These are phyloP conservation scores for Aplocera efformata DNA, from an alignment of 2,888 invertebrate genomes.

Conservation along the genomic window DNA sequence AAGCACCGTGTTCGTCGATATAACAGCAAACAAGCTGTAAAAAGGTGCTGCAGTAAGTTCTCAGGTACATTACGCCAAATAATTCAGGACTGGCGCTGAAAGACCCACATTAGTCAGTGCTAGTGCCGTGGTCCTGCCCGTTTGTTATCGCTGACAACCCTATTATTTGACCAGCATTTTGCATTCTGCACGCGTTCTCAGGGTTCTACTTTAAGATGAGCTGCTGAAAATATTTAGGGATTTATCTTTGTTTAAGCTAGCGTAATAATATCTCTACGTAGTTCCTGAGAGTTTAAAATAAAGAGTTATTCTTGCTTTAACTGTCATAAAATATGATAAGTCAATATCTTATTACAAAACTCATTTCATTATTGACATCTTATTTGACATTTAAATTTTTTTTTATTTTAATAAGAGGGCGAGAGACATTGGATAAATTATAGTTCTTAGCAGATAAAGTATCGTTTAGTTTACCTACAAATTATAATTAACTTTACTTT, in stretches of 20 bases:
- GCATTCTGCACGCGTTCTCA: slow-evolving; percentile 40
- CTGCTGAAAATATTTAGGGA: slow-evolving; percentile 9
- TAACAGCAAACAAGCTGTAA: slow-evolving; percentile 18
- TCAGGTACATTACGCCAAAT: slow-evolving; percentile 23
- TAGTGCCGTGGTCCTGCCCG: slow-evolving; percentile 35
- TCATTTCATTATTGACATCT: no score
- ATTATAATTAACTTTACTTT: no score
- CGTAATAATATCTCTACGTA: neutral
- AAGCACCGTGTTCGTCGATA: slow-evolving; percentile 6
- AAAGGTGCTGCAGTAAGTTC: neutral
- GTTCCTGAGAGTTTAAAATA: neutral
- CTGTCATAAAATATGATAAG: no score
- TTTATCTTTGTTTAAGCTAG: slow-evolving; percentile 1
- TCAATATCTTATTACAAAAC: no score
- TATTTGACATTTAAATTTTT: no score
- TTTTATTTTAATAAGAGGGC: no score
- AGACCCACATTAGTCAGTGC: slow-evolving; percentile 52
- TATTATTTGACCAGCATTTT: slow-evolving; percentile 59
- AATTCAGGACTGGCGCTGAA: slow-evolving; percentile 28
- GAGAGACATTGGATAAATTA: no score
- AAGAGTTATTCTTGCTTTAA: no score
- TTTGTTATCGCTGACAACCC: slow-evolving; percentile 56
- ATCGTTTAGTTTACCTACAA: no score
- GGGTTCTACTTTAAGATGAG: slow-evolving; percentile 2
- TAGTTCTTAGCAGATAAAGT: no score